Evolutionary conservation across 2,888 invertebrate species (phyloP).

Genomic region (Sphaeridia pumilis): DNA sequence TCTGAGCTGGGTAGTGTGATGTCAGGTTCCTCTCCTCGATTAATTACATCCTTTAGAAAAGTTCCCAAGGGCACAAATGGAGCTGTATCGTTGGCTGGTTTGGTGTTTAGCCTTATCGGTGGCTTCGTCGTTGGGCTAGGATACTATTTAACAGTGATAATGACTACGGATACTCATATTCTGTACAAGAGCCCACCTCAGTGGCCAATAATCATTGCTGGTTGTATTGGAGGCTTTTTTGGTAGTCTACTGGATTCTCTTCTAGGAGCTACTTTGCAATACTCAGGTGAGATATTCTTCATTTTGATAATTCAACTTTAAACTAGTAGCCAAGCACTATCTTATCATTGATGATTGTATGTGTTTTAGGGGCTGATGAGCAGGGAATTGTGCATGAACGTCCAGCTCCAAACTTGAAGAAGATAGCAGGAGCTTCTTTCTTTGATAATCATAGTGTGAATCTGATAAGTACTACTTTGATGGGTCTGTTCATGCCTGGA

Average conservation of each 20-base stretch:
- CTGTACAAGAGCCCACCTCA: slow-evolving; percentile 52
- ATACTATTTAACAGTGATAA: slow-evolving; percentile 55
- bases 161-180: slow-evolving; percentile 50
- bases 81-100: slow-evolving; percentile 54
- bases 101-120: slow-evolving; percentile 51
- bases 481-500: slow-evolving; percentile 57
- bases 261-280: slow-evolving; percentile 74
- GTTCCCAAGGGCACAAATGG: slow-evolving; percentile 84
- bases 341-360: neutral
- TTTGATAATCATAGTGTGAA: slow-evolving; percentile 83
- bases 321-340: neutral
- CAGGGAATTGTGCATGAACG: slow-evolving; percentile 57
- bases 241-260: slow-evolving; percentile 74
- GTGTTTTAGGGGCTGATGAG: slow-evolving; percentile 51
- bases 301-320: neutral
- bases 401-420: slow-evolving; percentile 55
- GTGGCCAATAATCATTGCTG: slow-evolving; percentile 64
- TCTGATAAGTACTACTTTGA: slow-evolving; percentile 63
- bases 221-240: slow-evolving; percentile 59
- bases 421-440: slow-evolving; percentile 62
- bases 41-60: slow-evolving; percentile 58
- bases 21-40: slow-evolving; percentile 52
- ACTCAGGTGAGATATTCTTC: slow-evolving; percentile 50
- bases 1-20: slow-evolving; percentile 74
- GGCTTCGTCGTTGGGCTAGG: slow-evolving; percentile 58